Percentiles rank a stretch among this genome's conserved stretches.
Evolutionary conservation across 2,888 invertebrate species (phyloP).

Genomic region (Cybosia mesomella): DNA sequence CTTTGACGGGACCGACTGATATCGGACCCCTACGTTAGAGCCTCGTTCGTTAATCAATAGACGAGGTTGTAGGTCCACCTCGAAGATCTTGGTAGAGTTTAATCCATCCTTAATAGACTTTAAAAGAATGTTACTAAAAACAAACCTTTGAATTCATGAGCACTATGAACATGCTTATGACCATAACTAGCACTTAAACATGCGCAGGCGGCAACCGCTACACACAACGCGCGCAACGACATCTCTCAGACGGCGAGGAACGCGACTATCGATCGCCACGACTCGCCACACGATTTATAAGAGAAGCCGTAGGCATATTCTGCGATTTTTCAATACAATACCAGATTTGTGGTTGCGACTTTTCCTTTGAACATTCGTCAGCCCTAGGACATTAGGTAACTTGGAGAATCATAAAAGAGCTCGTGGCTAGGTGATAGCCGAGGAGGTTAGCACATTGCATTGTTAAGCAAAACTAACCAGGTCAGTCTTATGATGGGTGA

Average conservation of each 20-base stretch:
- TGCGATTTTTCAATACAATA: conserved; percentile 2
- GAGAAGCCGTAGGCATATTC: conserved; percentile 5
- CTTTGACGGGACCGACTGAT: no score
- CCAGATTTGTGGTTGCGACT: not conserved
- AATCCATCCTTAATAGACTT: no score
- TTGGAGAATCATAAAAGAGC: not conserved
- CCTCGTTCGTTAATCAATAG: not conserved
- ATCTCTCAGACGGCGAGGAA: not conserved
- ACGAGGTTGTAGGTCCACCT: no score
- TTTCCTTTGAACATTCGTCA: not conserved
- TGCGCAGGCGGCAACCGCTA: not conserved
- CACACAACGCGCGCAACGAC: conserved; percentile 9
- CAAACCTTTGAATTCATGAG: conserved; percentile 18
- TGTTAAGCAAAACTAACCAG: not conserved
- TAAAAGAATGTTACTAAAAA: not conserved
- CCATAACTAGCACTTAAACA: not conserved
- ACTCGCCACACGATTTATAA: conserved; percentile 5
- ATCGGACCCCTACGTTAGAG: not conserved
- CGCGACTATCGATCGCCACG: not conserved
- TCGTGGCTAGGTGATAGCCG: not conserved
- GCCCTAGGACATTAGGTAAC: not conserved
- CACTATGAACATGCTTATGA: not conserved
- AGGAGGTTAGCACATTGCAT: not conserved
- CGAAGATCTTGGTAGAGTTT: no score
- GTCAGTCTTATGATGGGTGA: no score